Evolutionary conservation across 2,888 invertebrate genomes (phyloP).

Genomic region (Phoenoteleia sp.): DNA sequence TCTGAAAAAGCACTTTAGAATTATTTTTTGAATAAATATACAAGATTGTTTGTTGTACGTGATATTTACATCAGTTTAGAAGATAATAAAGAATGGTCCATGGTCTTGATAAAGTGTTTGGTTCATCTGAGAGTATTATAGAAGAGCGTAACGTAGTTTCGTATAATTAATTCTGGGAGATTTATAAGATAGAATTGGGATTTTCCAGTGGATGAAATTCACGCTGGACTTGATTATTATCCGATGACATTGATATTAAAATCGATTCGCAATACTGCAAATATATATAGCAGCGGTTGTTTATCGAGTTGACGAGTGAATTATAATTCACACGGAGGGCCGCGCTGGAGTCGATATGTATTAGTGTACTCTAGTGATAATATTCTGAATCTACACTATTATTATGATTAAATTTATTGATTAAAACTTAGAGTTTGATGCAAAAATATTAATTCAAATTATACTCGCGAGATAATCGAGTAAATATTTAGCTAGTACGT

Average conservation of each 20-base stretch:
- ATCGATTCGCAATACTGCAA: slow-evolving; percentile 59
- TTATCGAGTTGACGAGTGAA: slow-evolving; percentile 54
- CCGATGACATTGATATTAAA: slow-evolving; percentile 65
- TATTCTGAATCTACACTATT: slow-evolving; percentile 57
- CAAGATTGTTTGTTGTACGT: no score
- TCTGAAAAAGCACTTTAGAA: neutral
- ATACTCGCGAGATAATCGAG: neutral
- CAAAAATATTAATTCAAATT: slow-evolving; percentile 29
- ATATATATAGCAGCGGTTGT: slow-evolving; percentile 50
- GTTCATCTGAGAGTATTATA: no score
- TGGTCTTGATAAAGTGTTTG: slow-evolving; percentile 52
- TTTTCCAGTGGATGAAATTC: slow-evolving; percentile 23
- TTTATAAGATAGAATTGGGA: slow-evolving; percentile 31
- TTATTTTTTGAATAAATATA: no score
- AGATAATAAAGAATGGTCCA: no score
- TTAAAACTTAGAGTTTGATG: slow-evolving; percentile 32
- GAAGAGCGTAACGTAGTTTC: no score
- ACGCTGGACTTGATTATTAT: slow-evolving; percentile 56
- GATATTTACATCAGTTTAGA: no score
- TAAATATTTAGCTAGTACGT: neutral
- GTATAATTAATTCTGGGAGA: slow-evolving; percentile 52
- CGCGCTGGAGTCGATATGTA: slow-evolving; percentile 41
- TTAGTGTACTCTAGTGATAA: slow-evolving; percentile 53
- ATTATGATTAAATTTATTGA: slow-evolving; percentile 66
- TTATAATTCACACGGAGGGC: slow-evolving; percentile 56